Percentiles rank a stretch among this genome's conserved stretches.
Evolutionary conservation across 2,113 vertebrate genomes (phyloP).

Genomic region (Apteryx owenii): DNA sequence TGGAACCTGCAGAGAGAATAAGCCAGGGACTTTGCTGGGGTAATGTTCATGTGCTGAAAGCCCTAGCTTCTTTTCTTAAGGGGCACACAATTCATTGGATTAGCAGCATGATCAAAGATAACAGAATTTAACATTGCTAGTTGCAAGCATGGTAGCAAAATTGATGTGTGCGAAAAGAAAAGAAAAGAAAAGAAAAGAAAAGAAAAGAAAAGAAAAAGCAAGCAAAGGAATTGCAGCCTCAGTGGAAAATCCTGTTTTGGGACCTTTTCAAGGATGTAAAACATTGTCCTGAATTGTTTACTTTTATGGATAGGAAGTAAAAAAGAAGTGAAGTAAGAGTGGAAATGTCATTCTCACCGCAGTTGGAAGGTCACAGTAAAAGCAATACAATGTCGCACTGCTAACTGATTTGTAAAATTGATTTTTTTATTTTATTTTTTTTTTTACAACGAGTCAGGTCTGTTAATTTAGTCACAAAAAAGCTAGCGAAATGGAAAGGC

Average conservation of each 20-base stretch:
- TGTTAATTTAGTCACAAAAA: not conserved
- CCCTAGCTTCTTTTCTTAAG: not conserved
- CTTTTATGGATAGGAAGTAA: conserved; percentile 23
- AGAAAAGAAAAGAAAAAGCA: not conserved
- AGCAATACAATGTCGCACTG: not conserved
- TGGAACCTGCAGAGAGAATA: not conserved
- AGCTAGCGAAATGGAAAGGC: not conserved
- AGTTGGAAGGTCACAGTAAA: not conserved
- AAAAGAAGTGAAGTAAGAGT: conserved; percentile 17
- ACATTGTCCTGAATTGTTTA: not conserved
- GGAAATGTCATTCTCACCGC: not conserved
- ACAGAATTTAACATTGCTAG: not conserved
- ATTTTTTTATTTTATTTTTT: not conserved
- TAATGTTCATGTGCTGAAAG: not conserved
- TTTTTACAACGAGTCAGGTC: not conserved
- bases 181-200: no score
- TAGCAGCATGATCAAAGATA: not conserved
- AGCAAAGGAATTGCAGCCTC: not conserved
- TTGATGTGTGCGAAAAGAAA: not conserved
- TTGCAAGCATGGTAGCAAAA: not conserved
- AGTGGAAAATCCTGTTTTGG: conserved; percentile 37
- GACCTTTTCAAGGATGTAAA: conserved; percentile 29
- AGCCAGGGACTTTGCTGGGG: not conserved
- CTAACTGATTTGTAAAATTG: not conserved
- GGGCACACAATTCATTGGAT: not conserved